A percentile compares a stretch with the other conserved stretches of the same genome.
These are phyloP conservation scores for Hydrozoanthus gracilis DNA, from an alignment of 92 coral and sea anemone genomes.

Conservation along the genomic window DNA sequence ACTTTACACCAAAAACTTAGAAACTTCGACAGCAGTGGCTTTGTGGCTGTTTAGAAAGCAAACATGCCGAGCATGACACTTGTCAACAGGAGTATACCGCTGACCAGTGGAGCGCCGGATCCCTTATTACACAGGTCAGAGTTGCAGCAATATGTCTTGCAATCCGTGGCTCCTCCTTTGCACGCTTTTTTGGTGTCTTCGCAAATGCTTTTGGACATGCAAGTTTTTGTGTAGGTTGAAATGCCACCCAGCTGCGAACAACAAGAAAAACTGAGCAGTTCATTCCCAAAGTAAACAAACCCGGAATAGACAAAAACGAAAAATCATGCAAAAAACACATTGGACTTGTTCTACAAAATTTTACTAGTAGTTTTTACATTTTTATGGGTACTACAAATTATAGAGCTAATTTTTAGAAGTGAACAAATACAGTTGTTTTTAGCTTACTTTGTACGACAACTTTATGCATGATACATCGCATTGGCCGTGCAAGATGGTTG, in stretches of 20 bases:
- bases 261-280: not conserved
- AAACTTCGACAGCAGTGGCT: too few species aligned
- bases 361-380: not conserved
- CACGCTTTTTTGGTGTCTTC: not conserved
- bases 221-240: not conserved
- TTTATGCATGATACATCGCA: not conserved
- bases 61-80: constrained; percentile 6
- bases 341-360: too few species aligned
- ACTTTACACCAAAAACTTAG: too few species aligned
- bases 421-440: not conserved
- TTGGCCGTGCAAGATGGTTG: not conserved
- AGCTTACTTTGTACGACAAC: not conserved
- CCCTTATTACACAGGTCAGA: constrained; percentile 31
- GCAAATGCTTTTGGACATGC: not conserved
- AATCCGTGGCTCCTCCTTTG: not conserved
- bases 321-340: not conserved
- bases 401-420: not conserved
- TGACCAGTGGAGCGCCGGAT: constrained; percentile 7
- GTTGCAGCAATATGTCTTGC: constrained; percentile 8
- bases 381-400: not conserved
- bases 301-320: too few species aligned
- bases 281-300: too few species aligned
- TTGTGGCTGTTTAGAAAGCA: not conserved
- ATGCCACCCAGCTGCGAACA: not conserved
- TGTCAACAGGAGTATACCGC: constrained; percentile 15